phyloP scores from a whole-genome alignment of 2,888 invertebrate species.

The Argyra leucocephala region DNA sequence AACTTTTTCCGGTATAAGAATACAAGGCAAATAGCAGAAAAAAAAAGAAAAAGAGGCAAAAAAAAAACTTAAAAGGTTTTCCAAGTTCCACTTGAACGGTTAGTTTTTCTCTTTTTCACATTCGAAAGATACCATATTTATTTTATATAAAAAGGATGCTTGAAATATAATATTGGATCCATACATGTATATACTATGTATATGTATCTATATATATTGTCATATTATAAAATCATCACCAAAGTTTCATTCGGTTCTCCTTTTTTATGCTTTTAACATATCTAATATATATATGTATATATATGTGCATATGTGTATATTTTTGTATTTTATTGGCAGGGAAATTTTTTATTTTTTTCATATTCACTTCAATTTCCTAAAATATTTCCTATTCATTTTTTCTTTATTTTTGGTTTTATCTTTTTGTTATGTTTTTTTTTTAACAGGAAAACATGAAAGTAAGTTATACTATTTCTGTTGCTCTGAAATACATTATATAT shows the following conservation, averaged over 20 bases:
- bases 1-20: neutral
- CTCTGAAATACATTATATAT: neutral
- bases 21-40: no score
- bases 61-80: conserved; percentile 1
- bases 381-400: neutral
- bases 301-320: no score
- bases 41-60: neutral
- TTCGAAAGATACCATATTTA: neutral
- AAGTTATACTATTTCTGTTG: neutral
- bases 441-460: neutral
- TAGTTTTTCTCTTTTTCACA: neutral
- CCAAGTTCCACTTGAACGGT: conserved; percentile 2
- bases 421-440: neutral
- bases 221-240: neutral
- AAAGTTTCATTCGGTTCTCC: neutral
- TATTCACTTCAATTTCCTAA: neutral
- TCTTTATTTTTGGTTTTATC: no score
- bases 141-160: neutral
- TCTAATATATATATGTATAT: no score
- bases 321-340: neutral
- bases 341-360: neutral
- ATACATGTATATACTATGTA: neutral
- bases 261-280: neutral
- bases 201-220: neutral
- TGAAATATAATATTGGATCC: no score